A percentile compares a stretch with the other conserved stretches of the same genome.
Conservation (phyloP, 2,888 invertebrate genomes). For the Eulithis testata region DNA sequence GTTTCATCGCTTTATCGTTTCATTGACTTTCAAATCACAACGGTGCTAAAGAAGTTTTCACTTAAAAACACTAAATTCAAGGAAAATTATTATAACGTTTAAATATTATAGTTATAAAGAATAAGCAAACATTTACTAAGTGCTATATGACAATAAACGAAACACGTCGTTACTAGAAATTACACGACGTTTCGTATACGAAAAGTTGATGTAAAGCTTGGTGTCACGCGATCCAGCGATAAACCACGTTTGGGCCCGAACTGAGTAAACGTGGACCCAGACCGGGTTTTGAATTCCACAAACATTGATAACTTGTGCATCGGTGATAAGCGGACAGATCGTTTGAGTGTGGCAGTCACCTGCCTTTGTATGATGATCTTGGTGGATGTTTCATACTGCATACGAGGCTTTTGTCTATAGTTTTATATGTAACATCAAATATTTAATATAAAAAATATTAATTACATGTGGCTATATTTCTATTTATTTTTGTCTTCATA, state of each 20-base stretch:
- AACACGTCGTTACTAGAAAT: constrained; percentile 80
- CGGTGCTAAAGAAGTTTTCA: no score
- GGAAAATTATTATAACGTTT: not conserved
- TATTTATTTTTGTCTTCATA: not conserved
- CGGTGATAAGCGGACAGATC: constrained; percentile 6
- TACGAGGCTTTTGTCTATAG: no score
- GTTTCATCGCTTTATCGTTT: no score
- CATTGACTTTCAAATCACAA: no score
- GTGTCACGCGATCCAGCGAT: constrained; percentile 77
- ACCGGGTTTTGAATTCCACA: constrained; percentile 27
- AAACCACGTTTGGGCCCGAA: constrained; percentile 63
- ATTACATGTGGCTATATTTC: not conserved
- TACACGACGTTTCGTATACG: constrained; percentile 76
- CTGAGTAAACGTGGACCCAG: constrained; percentile 49
- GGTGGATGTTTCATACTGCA: not conserved
- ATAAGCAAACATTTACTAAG: constrained; percentile 36
- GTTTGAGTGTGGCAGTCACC: constrained; percentile 5
- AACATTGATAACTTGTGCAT: constrained; percentile 23
- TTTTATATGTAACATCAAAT: no score
- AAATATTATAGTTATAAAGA: constrained; percentile 8
- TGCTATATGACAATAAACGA: constrained; percentile 73
- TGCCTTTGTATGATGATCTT: not conserved
- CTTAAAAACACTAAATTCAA: not conserved
- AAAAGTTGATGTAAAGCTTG: constrained; percentile 66
- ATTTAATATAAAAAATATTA: no score